Percentiles rank a stretch among this genome's conserved stretches.
Conservation (phyloP, 2,797 vertebrate species). For the Epinephelus awoara region DNA sequence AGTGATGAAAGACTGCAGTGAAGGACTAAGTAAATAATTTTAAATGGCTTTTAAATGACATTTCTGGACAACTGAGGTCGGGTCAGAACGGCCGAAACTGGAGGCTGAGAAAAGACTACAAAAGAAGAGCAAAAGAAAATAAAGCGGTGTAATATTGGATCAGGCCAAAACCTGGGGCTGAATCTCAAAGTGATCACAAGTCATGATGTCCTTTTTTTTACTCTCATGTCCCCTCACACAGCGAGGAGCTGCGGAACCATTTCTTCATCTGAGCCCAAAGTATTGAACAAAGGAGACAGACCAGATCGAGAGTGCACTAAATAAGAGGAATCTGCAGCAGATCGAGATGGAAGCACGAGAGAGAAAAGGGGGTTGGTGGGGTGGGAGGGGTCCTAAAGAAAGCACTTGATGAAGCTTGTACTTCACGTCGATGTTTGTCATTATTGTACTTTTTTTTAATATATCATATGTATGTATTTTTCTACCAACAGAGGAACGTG, state of each 20-base stretch:
- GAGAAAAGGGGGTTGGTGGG: slow-evolving; percentile 6
- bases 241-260: slow-evolving; percentile 6
- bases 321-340: slow-evolving; percentile 43
- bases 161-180: slow-evolving; percentile 25
- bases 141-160: neutral
- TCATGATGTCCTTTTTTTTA: slow-evolving; percentile 22
- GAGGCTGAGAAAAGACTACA: slow-evolving; percentile 23
- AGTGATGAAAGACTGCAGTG: slow-evolving; percentile 17
- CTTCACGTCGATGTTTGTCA: slow-evolving; percentile 80
- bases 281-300: slow-evolving; percentile 33
- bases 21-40: slow-evolving; percentile 22
- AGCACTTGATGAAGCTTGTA: slow-evolving; percentile 82
- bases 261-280: slow-evolving; percentile 53
- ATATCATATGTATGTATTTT: slow-evolving; percentile 86
- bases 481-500: slow-evolving; percentile 79
- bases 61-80: slow-evolving; percentile 19
- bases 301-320: slow-evolving; percentile 60
- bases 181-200: slow-evolving; percentile 35
- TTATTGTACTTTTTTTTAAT: slow-evolving; percentile 76
- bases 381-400: slow-evolving; percentile 59
- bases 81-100: slow-evolving; percentile 1
- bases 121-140: slow-evolving; percentile 11
- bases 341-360: neutral
- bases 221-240: slow-evolving; percentile 19
- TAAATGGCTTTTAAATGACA: slow-evolving; percentile 42